These are phyloP conservation scores for Metopolophium dirhodum DNA, from an alignment of 1,140 invertebrate genomes.

Conservation along the genomic window DNA sequence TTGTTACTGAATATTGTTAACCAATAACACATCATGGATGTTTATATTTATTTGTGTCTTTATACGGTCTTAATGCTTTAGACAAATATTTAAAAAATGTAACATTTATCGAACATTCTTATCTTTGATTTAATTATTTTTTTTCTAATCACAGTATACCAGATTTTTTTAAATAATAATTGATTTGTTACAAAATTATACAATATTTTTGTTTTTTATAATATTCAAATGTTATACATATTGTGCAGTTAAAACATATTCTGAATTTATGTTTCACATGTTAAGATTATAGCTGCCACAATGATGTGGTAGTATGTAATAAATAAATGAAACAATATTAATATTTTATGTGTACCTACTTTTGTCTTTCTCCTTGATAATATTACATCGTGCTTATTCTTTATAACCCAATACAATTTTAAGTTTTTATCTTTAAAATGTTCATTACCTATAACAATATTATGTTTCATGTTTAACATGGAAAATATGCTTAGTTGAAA, in stretches of 20 bases:
- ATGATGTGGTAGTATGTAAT: neutral
- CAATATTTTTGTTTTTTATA: slow-evolving; percentile 5
- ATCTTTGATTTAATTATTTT: slow-evolving; percentile 12
- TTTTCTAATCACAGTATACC: slow-evolving; percentile 9
- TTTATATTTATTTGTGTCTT: neutral
- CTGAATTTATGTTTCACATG: neutral
- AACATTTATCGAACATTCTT: neutral
- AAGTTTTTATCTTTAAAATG: too few relatives aligned
- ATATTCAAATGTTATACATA: slow-evolving; percentile 7
- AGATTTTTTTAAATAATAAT: slow-evolving; percentile 16
- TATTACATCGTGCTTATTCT: neutral
- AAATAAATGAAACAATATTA: slow-evolving; percentile 27
- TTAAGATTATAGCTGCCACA: neutral
- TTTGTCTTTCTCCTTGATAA: neutral
- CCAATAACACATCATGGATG: neutral
- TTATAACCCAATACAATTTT: too few relatives aligned
- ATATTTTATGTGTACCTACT: neutral
- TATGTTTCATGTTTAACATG: too few relatives aligned
- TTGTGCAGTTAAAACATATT: neutral
- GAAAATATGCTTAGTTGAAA: too few relatives aligned
- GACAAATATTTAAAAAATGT: neutral
- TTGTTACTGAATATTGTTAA: slow-evolving; percentile 38
- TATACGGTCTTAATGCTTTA: neutral
- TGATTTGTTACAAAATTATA: slow-evolving; percentile 43
- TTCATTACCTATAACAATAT: too few relatives aligned